Evolutionary conservation across 2,888 invertebrate species (phyloP).

Genomic region (Erpobdella octoculata): DNA sequence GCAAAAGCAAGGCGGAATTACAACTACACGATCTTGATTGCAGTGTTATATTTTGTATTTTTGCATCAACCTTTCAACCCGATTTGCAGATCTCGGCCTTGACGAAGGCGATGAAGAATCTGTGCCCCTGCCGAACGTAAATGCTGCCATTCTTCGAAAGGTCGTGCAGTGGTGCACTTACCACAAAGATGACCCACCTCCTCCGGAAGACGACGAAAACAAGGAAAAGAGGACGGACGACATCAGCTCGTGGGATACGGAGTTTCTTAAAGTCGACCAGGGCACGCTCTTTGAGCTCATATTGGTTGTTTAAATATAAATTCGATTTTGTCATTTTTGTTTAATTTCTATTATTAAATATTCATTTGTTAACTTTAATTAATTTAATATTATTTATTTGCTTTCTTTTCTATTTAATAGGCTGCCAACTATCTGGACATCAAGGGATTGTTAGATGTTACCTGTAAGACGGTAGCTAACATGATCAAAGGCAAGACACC

Average conservation of each 20-base stretch:
- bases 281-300: constrained; percentile 85
- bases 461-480: constrained; percentile 94
- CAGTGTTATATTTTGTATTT: no score
- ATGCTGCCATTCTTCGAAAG: constrained; percentile 88
- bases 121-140: constrained; percentile 92
- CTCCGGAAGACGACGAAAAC: constrained; percentile 88
- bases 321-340: not conserved
- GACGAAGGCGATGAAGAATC: constrained; percentile 64
- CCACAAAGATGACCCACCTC: constrained; percentile 67
- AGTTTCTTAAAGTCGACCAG: constrained; percentile 80
- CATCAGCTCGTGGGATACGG: constrained; percentile 97
- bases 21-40: no score
- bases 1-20: no score
- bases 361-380: not conserved
- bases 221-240: constrained; percentile 98
- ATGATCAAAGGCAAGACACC: constrained; percentile 98
- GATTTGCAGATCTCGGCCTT: constrained; percentile 53
- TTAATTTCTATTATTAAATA: not conserved
- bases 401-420: constrained; percentile 39
- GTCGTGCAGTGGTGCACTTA: constrained; percentile 56
- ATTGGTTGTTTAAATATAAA: constrained; percentile 54
- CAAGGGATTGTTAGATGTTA: constrained; percentile 77
- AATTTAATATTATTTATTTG: not conserved
- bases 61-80: no score
- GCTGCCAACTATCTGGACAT: constrained; percentile 96